These are phyloP conservation scores for Adelges cooleyi DNA, from an alignment of 1,140 invertebrate genomes.

Conservation along the genomic window DNA sequence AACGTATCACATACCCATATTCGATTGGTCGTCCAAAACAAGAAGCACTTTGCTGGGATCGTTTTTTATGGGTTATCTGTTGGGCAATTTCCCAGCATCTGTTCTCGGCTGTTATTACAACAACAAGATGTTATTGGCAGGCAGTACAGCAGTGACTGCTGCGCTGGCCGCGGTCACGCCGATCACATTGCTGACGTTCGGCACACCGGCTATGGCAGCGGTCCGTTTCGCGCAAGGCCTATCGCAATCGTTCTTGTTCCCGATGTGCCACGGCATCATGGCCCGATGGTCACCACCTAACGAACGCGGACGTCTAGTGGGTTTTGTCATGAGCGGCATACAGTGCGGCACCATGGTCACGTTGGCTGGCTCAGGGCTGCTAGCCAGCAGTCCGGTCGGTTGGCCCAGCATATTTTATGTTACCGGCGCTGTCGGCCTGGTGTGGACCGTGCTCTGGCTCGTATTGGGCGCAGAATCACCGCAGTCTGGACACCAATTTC, in stretches of 20 bases:
- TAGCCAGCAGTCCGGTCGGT: conserved; percentile 48
- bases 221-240: conserved; percentile 15
- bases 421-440: conserved; percentile 51
- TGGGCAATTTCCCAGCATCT: conserved; percentile 53
- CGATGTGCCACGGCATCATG: conserved; percentile 67
- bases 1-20: not conserved
- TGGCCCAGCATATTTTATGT: conserved; percentile 72
- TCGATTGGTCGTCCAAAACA: conserved; percentile 42
- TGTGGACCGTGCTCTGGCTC: conserved; percentile 50
- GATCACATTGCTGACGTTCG: not conserved
- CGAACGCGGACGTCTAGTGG: conserved; percentile 47
- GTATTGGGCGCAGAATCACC: conserved; percentile 50
- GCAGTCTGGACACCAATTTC: conserved; percentile 47
- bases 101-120: conserved; percentile 50
- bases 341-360: conserved; percentile 61
- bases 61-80: conserved; percentile 52
- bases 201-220: not conserved
- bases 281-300: conserved; percentile 53
- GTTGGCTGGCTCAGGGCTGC: conserved; percentile 50
- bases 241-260: conserved; percentile 61
- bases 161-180: not conserved
- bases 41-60: conserved; percentile 49
- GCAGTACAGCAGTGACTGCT: conserved; percentile 33
- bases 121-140: conserved; percentile 47
- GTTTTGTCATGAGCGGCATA: conserved; percentile 45